A percentile compares a stretch with the other conserved stretches of the same genome.
Evolutionary conservation across 2,113 vertebrate species (phyloP).

Genomic region (Hippoglossus stenolepis): DNA sequence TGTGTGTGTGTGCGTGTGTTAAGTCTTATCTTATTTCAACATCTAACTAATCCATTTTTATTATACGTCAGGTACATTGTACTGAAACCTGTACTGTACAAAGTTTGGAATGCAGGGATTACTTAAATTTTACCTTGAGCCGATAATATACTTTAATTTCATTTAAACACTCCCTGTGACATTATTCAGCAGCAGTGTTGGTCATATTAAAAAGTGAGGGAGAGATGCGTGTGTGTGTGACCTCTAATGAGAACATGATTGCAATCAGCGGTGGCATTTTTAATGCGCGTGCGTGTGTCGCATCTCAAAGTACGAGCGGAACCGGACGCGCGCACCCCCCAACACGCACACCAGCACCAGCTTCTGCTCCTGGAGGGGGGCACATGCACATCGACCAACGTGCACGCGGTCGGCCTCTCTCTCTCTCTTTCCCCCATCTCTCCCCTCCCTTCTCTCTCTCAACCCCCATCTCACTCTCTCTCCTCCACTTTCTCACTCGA

Average conservation of each 20-base stretch:
- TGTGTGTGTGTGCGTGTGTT: too few species aligned
- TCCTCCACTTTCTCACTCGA: neutral
- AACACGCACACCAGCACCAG: constrained; percentile 1
- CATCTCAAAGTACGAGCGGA: constrained; percentile 69
- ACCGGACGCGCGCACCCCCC: constrained; percentile 49
- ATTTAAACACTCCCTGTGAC: too few species aligned
- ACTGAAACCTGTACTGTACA: too few species aligned
- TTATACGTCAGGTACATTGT: too few species aligned
- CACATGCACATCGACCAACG: constrained; percentile 48
- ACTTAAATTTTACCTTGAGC: too few species aligned
- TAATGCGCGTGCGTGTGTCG: constrained; percentile 60
- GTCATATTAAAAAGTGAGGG: too few species aligned
- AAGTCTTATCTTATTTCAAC: too few species aligned
- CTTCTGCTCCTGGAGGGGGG: constrained; percentile 47
- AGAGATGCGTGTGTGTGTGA: constrained; percentile 5
- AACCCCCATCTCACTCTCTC: constrained; percentile 2
- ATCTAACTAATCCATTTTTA: too few species aligned
- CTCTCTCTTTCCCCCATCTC: neutral
- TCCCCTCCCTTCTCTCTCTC: neutral
- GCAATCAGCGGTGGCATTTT: constrained; percentile 58
- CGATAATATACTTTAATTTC: too few species aligned
- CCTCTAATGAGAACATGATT: constrained; percentile 59
- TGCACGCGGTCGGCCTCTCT: constrained; percentile 53
- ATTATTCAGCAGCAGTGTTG: too few species aligned
- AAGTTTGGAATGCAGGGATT: too few species aligned